Conservation (phyloP, 2,888 invertebrate genomes). For the Brachypalpus laphriformis region DNA sequence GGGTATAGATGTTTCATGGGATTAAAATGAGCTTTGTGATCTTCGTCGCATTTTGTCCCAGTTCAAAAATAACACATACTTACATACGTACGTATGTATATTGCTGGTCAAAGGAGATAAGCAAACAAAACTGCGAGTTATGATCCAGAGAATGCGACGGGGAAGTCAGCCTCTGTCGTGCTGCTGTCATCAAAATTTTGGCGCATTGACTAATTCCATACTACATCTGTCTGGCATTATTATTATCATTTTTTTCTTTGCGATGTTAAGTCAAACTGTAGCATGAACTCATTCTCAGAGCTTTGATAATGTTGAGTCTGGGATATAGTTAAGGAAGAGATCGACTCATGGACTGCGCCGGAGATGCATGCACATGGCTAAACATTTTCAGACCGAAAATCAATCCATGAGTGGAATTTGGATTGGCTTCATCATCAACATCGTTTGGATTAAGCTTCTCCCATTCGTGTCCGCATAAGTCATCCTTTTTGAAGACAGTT, state of each 20-base stretch:
- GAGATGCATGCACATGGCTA: slow-evolving; percentile 73
- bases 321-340: slow-evolving; percentile 12
- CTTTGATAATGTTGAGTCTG: slow-evolving; percentile 52
- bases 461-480: slow-evolving; percentile 41
- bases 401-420: slow-evolving; percentile 69
- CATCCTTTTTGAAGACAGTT: slow-evolving; percentile 67
- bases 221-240: slow-evolving; percentile 70
- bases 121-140: slow-evolving; percentile 54
- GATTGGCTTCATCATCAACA: slow-evolving; percentile 69
- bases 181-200: slow-evolving; percentile 71
- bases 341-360: slow-evolving; percentile 57
- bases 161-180: slow-evolving; percentile 68
- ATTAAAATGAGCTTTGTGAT: slow-evolving; percentile 62
- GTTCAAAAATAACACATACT: not conserved
- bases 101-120: slow-evolving; percentile 1
- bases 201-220: slow-evolving; percentile 72
- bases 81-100: not conserved
- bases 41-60: slow-evolving; percentile 41
- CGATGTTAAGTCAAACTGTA: slow-evolving; percentile 43
- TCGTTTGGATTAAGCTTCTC: slow-evolving; percentile 68
- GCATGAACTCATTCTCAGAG: slow-evolving; percentile 49
- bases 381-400: slow-evolving; percentile 71
- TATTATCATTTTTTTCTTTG: slow-evolving; percentile 5
- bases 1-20: slow-evolving; percentile 33
- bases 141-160: slow-evolving; percentile 59